Evolutionary conservation across 2,113 vertebrate species (phyloP), one percentile per base, ranked within the genome.

Genomic region (Oreochromis aureus): DNA sequence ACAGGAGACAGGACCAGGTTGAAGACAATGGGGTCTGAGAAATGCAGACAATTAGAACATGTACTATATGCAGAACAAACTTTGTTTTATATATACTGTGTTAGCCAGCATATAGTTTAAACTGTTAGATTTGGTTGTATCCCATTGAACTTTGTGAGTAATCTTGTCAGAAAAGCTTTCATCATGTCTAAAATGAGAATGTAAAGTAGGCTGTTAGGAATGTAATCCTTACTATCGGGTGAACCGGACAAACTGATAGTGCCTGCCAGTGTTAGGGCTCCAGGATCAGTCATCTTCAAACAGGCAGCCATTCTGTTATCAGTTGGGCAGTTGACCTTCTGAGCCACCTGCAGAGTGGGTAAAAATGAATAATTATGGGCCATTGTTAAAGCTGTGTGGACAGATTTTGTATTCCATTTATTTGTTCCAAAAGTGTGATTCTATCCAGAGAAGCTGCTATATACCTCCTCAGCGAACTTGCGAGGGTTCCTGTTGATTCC

Each of bases 401-500:
- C 8, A 27, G 9, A 61, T 27, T 27, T 73, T 1, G 41, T 10
- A 73, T 73, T 73, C 7, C 22, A 32, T 3, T 3, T 84, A 55
- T 16, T 32, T 36, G 5, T 41, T 80, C 6, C 18, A 32, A 36
- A 48, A 69, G 39, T 7, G 6, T 22, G 2, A 9, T 46, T 16
- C n/a, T 32, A 51, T 53, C 44, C 10, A 56, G 18, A 84, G 7
- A 66, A 36, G 10, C 24, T 55, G 48, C 2, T 22, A 4, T 56
- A 3, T 79, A 99, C 98, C 97, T 92, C 89, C 79, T 96, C 95
- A 48, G 98, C 97, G 83, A 94, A 95, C 27, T 2, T 18, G 3
- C 98, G 97, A 0, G 98, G 98, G 30, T 98, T 93, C 56, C 5
- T 95, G 94, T 97, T 98, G 89, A 99, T 63, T n/a, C 89, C 97